Evolutionary conservation across 2,888 invertebrate species (phyloP), one percentile per base, ranked within the genome.

Genomic region (Xestia xanthographa): DNA sequence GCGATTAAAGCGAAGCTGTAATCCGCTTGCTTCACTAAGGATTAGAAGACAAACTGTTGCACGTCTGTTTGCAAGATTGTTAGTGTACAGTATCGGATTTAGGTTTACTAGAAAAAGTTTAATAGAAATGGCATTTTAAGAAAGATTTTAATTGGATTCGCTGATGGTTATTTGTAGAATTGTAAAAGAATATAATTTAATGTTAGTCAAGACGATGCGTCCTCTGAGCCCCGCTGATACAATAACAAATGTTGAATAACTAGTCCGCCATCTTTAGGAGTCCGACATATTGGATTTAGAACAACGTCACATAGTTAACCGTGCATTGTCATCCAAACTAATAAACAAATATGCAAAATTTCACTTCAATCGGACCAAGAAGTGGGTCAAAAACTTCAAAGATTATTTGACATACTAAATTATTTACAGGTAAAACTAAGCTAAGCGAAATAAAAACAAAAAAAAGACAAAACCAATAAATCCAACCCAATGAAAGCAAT

Each of bases 41-140:
- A 81, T 84, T 81, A 81, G 26, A 43, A 53, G 48, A 29, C 60
- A 56, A 81, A 79, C 84, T 83, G 83, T 83, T 66, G 80, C 48
- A 56, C 26, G 29, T 66, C 41, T 48, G n/a, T 70, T 82, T 26
- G 45, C 48, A 69, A 78, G 60, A 62, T 69, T 78, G n/a, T 70
- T 62, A 70, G 67, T 70, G 53, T 60, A 53, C 22, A 38, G 20
- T n/a, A 45, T 12, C 6, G 45, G 66, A 34, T 70, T 79, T 66
- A 76, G 34, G 11, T 68, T 12, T 22, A 29, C 8, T 50, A 11
- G 43, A 38, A 81, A 75, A 26, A 26, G 17, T n/a, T n/a, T n/a
- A n/a, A n/a, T n/a, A n/a, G n/a, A n/a, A 58, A 22, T 2, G 17
- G 14, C 53, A 41, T 20, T 81, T 75, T 50, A 50, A 38, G 17